Base-by-base conservation (phyloP, 2,113 vertebrate genomes). In the Phaethornis superciliosus region DNA sequence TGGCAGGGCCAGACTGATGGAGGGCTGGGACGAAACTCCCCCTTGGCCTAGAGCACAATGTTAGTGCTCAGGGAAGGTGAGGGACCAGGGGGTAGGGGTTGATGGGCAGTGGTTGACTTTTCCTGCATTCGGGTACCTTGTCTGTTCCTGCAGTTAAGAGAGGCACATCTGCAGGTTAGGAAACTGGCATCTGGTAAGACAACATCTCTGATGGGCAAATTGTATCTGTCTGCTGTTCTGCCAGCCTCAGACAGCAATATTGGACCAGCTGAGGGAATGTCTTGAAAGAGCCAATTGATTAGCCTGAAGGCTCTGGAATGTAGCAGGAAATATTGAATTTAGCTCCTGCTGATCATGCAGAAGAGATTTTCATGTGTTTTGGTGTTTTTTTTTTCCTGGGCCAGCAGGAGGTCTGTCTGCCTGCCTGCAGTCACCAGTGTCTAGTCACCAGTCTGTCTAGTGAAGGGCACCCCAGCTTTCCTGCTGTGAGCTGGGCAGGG, bases 391-490 rank as follows among this genome's bases (percentile, higher is more conserved):
- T 30, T 60, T 60, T 56, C 20, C n/a, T 47, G 33, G 51, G 68
- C 30, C 54, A 59, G 35, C 37, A 3, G 19, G 69, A 81, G 60
- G 35, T 62, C 15, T 35, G 37, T 47, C 23, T 75, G 40, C 27
- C 19, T 56, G 64, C 46, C 52, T 47, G 59, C 54, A 37, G 64
- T 22, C 54, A 51, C 68, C 68, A 62, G 64, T n/a, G n/a, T n/a
- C n/a, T n/a, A n/a, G n/a, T n/a, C n/a, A n/a, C n/a, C 59, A 68
- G 32, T 26, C 28, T 56, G 27, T 27, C 30, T 15, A 15, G 56
- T 4, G 42, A 10, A 0, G 6, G 68, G 2, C 58, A n/a, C 10
- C 47, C 6, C 0, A 1, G 23, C 35, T 30, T 28, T 17, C 27
- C 62, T 23, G 55, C 47, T 5, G 49, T 7, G 47, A 37, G 54